These are phyloP conservation scores for Allophyes oxyacanthae DNA, from an alignment of 2,888 invertebrate species.

Conservation along the genomic window DNA sequence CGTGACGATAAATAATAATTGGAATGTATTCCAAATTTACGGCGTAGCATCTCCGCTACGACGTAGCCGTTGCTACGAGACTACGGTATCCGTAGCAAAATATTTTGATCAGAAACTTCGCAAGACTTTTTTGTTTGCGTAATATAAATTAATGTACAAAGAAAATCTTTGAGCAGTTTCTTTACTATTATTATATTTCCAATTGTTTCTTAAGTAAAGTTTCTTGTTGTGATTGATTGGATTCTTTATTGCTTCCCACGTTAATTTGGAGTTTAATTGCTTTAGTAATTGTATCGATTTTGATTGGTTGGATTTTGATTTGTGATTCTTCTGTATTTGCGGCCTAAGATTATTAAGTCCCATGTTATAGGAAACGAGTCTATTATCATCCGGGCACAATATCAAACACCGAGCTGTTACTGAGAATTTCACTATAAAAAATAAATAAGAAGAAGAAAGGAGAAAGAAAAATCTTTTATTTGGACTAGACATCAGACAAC, in stretches of 20 bases:
- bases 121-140: conserved; percentile 19
- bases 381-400: neutral
- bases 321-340: too few relatives aligned
- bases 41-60: conserved; percentile 13
- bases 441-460: too few relatives aligned
- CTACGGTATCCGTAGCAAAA: conserved; percentile 37
- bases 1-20: conserved; percentile 37
- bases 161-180: conserved; percentile 22
- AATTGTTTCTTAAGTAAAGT: conserved; percentile 26
- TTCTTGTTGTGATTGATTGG: conserved; percentile 36
- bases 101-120: conserved; percentile 24
- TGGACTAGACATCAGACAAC: too few relatives aligned
- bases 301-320: too few relatives aligned
- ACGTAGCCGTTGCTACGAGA: conserved; percentile 7
- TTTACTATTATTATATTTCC: conserved; percentile 13
- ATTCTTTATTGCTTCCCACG: conserved; percentile 15
- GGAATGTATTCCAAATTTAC: conserved; percentile 31
- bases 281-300: too few relatives aligned
- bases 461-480: too few relatives aligned
- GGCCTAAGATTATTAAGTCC: too few relatives aligned
- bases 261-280: neutral
- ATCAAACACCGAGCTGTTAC: too few relatives aligned
- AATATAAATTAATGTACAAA: conserved; percentile 28
- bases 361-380: too few relatives aligned
- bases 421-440: neutral